phyloP scores from a whole-genome alignment of 2,888 invertebrate species.

The Heliconius ismenius region DNA sequence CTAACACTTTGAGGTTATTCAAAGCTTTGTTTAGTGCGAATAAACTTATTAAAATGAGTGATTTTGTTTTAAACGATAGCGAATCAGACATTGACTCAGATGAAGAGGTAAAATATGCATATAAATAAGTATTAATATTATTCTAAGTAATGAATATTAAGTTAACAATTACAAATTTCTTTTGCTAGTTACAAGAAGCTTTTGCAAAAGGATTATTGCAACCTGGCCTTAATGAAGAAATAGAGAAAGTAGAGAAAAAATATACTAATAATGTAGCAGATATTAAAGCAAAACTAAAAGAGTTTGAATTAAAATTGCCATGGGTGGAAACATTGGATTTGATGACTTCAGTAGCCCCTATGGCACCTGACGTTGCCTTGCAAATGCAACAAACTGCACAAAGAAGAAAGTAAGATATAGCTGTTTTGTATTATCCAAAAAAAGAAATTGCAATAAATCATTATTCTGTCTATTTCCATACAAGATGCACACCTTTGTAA shows the following conservation, averaged over 20 bases:
- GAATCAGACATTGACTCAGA: slow-evolving; percentile 82
- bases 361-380: slow-evolving; percentile 91
- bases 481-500: background rate
- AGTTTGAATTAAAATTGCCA: slow-evolving; percentile 86
- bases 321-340: slow-evolving; percentile 95
- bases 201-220: slow-evolving; percentile 92
- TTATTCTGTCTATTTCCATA: no score
- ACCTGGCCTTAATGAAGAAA: slow-evolving; percentile 90
- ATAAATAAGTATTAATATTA: background rate
- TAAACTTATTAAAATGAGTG: slow-evolving; percentile 57
- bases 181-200: slow-evolving; percentile 91
- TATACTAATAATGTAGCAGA: slow-evolving; percentile 88
- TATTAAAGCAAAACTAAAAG: slow-evolving; percentile 86
- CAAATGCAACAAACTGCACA: slow-evolving; percentile 89
- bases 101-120: slow-evolving; percentile 74
- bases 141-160: slow-evolving; percentile 8
- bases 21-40: background rate
- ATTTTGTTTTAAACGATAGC: slow-evolving; percentile 73
- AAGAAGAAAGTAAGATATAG: slow-evolving; percentile 78
- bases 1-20: slow-evolving; percentile 34
- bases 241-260: slow-evolving; percentile 80
- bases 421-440: background rate
- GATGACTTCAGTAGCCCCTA: slow-evolving; percentile 87
- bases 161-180: slow-evolving; percentile 20
- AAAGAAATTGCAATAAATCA: background rate